These are phyloP conservation scores for Bugula neritina DNA, from an alignment of 2,888 invertebrate genomes.

Conservation along the genomic window DNA sequence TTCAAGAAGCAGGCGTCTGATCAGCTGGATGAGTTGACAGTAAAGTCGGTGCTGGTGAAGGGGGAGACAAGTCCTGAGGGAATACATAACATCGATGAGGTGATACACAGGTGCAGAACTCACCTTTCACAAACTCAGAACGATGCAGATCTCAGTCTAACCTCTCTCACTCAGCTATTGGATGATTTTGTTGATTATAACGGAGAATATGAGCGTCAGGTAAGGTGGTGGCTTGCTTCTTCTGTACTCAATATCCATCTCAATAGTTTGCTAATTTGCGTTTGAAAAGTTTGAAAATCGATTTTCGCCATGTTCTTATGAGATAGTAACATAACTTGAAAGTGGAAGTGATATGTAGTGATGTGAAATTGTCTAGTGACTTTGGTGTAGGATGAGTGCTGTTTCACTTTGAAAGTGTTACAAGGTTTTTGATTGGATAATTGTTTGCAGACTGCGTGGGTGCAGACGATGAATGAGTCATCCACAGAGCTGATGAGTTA, in stretches of 20 bases:
- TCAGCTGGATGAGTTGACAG: not conserved
- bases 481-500: not conserved
- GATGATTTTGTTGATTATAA: conserved; percentile 19
- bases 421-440: no score
- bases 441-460: not conserved
- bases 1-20: conserved; percentile 23
- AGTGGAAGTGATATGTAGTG: no score
- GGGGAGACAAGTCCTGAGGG: conserved; percentile 8
- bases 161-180: not conserved
- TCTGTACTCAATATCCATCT: no score
- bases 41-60: not conserved
- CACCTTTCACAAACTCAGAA: not conserved
- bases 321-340: no score
- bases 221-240: no score
- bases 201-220: conserved; percentile 14
- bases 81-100: not conserved
- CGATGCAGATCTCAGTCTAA: not conserved
- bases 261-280: no score
- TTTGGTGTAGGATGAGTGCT: no score
- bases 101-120: conserved; percentile 7
- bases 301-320: no score
- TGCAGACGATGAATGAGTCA: conserved; percentile 7
- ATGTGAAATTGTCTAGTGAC: no score
- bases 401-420: no score
- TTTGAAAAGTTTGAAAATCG: no score